A percentile compares a stretch with the other conserved stretches of the same genome.
Evolutionary conservation across 2,113 vertebrate species (phyloP).

Genomic region (Leucosticte australis): DNA sequence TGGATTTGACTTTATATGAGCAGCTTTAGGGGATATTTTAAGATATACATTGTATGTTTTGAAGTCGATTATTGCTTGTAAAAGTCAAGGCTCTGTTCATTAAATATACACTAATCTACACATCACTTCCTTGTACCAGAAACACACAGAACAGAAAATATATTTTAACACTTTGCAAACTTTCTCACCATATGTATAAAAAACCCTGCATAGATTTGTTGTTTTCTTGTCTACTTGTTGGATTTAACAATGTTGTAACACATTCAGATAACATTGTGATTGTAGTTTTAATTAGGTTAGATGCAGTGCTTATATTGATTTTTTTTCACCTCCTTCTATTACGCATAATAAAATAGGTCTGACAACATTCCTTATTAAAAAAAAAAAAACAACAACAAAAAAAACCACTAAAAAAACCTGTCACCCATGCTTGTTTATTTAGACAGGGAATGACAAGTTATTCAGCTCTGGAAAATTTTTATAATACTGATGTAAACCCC

Average conservation of each 20-base stretch:
- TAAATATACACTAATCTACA: conserved; percentile 49
- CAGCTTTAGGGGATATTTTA: conserved; percentile 64
- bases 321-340: conserved; percentile 48
- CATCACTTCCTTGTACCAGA: conserved; percentile 45
- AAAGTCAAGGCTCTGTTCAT: conserved; percentile 59
- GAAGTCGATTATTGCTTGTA: conserved; percentile 60
- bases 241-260: conserved; percentile 60
- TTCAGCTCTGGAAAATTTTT: not conserved
- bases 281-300: conserved; percentile 67
- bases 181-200: conserved; percentile 66
- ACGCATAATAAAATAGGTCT: conserved; percentile 58
- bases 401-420: not conserved
- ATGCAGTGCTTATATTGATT: conserved; percentile 52
- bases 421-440: conserved; percentile 49
- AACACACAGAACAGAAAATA: conserved; percentile 48
- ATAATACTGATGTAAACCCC: not conserved
- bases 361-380: conserved; percentile 58
- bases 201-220: conserved; percentile 62
- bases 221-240: conserved; percentile 59
- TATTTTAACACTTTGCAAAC: conserved; percentile 51
- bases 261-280: conserved; percentile 60
- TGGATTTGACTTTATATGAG: conserved; percentile 60
- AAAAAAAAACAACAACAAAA: not conserved
- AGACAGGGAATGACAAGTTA: not conserved
- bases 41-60: conserved; percentile 60